A percentile compares a stretch with the other conserved stretches of the same genome.
Evolutionary conservation across 2,797 vertebrate species (phyloP).

Genomic region (Florisuga fusca): DNA sequence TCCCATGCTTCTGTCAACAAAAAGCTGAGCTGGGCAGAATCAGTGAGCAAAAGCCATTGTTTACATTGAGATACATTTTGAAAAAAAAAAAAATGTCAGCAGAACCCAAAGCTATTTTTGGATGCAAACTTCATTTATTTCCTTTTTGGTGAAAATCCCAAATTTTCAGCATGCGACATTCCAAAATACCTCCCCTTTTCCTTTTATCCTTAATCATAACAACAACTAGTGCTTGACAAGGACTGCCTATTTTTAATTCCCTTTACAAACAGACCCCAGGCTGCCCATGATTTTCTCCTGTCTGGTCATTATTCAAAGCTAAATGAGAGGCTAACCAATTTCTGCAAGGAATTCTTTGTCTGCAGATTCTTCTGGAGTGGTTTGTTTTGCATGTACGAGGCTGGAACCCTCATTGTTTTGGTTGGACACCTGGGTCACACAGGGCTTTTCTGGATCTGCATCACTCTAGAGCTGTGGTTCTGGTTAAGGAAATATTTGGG

Average conservation of each 20-base stretch:
- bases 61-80: neutral
- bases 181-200: slow-evolving; percentile 33
- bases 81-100: neutral
- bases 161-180: slow-evolving; percentile 40
- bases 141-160: slow-evolving; percentile 54
- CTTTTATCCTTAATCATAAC: slow-evolving; percentile 61
- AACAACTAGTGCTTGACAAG: slow-evolving; percentile 53
- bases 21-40: slow-evolving; percentile 56
- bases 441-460: slow-evolving; percentile 54
- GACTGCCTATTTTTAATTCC: slow-evolving; percentile 68
- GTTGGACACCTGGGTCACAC: slow-evolving; percentile 30
- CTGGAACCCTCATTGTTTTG: slow-evolving; percentile 60
- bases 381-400: slow-evolving; percentile 63
- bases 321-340: slow-evolving; percentile 65
- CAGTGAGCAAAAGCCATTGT: neutral
- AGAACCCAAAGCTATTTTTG: slow-evolving; percentile 67
- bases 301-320: slow-evolving; percentile 59
- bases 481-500: slow-evolving; percentile 61
- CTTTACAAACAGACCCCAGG: slow-evolving; percentile 53
- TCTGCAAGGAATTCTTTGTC: slow-evolving; percentile 71
- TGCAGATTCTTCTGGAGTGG: slow-evolving; percentile 68
- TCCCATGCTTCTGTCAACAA: neutral
- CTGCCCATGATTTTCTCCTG: slow-evolving; percentile 64
- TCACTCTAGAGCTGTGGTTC: slow-evolving; percentile 61
- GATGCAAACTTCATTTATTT: slow-evolving; percentile 59